Base-by-base conservation (phyloP, 2,797 vertebrate genomes). In the Trachurus trachurus region DNA sequence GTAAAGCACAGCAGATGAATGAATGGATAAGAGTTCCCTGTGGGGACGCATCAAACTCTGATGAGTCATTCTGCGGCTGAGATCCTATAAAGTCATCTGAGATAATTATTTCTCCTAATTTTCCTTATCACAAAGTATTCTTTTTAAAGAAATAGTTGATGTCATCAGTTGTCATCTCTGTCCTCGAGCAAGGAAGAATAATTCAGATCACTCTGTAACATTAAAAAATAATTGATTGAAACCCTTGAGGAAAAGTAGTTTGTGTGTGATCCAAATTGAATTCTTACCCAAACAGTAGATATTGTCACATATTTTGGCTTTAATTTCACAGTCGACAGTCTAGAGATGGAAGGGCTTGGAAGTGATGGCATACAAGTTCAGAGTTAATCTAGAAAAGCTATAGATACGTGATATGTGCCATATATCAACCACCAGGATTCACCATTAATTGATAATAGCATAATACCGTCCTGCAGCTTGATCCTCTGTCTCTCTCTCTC, bases 161-260 rank as follows among this genome's bases (percentile, higher is more conserved):
- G 3, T 44, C 13, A 44, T 16, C 39, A 22, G 53, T 22, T 15
- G 21, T 52, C 21, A 22, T n/a, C 22, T 26, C 5, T 44, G 11
- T 44, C 59, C 59, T 42, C 22, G 44, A 22, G 60, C 21, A 26
- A 26, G 8, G 60, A 62, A 62, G 60, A 42, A 61, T 22, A 44
- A 44, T 8, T 21, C 15, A 44, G 40, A 22, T 40, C n/a, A 42
- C 12, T 42, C 58, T 22, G 12, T 26, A 62, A 44, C 15, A 16
- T 61, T 0, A 61, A 61, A 45, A 59, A 17, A 45, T 26, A 45
- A 62, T 22, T 42, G 22, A 62, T 9, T 45, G 45, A 45, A 29
- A 26, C 21, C 40, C 39, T 62, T 45, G 13, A 62, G 60, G 22
- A 4, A 62, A 45, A 61, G 39, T 5, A 22, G n/a, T 61, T 61